Evolutionary conservation across 2,797 vertebrate genomes (phyloP), one percentile per base, ranked within the genome.

Genomic region (Natrix natrix): DNA sequence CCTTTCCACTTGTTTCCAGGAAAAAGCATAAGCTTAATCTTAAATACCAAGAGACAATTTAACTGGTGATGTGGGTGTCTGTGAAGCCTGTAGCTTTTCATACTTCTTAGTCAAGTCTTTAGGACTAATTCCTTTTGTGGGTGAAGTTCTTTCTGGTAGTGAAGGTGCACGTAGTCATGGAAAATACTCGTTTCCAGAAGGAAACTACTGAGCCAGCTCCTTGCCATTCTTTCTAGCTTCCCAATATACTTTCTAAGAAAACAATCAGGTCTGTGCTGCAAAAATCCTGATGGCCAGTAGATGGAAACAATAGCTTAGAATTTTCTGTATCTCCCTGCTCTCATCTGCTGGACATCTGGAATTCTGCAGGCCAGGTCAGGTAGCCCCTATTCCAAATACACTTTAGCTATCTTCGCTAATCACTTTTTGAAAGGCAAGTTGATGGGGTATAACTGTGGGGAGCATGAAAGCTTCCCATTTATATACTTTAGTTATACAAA

Each of bases 21-120:
- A 96, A 90, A 92, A 96, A 96, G 95, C 94, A 94, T 93, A 95
- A 1, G 88, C 92, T 94, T 97, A 95, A 92, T 94, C 93, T 96
- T 95, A 95, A 92, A 92, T 89, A 91, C 88, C 93, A 95, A 96
- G 90, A 90, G 92, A 92, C 57, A 87, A 83, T 95, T 96, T 95
- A 96, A 87, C 91, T 48, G 91, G 94, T 96, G 61, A 92, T 37
- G 48, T 59, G 93, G 96, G 93, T 95, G 89, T 92, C 94, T 89
- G 94, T 90, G 92, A 52, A 43, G 59, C 32, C 57, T 54, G 37
- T 88, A 86, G 94, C 96, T 95, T 96, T 92, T 95, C 94, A 95
- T 90, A 88, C 90, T 93, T 93, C 87, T 96, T 93, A 93, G 94
- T 96, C 93, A 94, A 96, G 95, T 96, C 37, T 12, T 83, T 48